A percentile compares a stretch with the other conserved stretches of the same genome.
These are phyloP conservation scores for Triplophysa tibetana DNA, from an alignment of 2,113 vertebrate genomes.

Conservation along the genomic window DNA sequence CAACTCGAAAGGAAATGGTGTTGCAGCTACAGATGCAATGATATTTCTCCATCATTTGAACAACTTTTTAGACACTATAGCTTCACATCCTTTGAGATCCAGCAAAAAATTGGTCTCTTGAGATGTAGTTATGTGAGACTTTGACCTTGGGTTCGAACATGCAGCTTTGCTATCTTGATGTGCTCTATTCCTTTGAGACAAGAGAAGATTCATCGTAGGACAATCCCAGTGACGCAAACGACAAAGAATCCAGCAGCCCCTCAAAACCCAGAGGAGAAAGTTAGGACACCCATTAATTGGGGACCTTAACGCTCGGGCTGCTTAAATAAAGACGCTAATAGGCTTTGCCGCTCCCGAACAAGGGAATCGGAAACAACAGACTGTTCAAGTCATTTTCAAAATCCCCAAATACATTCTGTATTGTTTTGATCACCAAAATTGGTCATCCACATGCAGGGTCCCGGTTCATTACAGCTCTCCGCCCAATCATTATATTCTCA, in stretches of 20 bases:
- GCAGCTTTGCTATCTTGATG: constrained; percentile 18
- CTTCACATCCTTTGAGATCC: constrained; percentile 10
- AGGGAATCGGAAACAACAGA: constrained; percentile 22
- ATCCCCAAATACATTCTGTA: constrained; percentile 23
- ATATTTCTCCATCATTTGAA: background rate
- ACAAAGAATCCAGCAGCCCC: constrained; percentile 3
- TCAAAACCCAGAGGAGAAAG: constrained; percentile 38
- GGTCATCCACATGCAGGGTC: constrained; percentile 19
- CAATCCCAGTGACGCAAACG: constrained; percentile 6
- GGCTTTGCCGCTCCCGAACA: constrained; percentile 28
- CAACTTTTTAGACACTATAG: background rate
- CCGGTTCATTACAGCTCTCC: constrained; percentile 13
- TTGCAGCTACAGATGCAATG: no score
- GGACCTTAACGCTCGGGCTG: constrained; percentile 19
- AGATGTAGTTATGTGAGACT: constrained; percentile 27
- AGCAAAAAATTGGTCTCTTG: constrained; percentile 21
- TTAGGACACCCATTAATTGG: constrained; percentile 41
- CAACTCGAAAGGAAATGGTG: no score
- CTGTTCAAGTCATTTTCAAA: constrained; percentile 29
- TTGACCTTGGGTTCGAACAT: constrained; percentile 5
- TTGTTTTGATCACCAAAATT: constrained; percentile 28
- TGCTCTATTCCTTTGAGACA: constrained; percentile 37
- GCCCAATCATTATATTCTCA: constrained; percentile 35
- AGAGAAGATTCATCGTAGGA: constrained; percentile 17
- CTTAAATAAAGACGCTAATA: constrained; percentile 38